Evolutionary conservation across 2,888 invertebrate species (phyloP).

Genomic region (Nesidiocoris tenuis): DNA sequence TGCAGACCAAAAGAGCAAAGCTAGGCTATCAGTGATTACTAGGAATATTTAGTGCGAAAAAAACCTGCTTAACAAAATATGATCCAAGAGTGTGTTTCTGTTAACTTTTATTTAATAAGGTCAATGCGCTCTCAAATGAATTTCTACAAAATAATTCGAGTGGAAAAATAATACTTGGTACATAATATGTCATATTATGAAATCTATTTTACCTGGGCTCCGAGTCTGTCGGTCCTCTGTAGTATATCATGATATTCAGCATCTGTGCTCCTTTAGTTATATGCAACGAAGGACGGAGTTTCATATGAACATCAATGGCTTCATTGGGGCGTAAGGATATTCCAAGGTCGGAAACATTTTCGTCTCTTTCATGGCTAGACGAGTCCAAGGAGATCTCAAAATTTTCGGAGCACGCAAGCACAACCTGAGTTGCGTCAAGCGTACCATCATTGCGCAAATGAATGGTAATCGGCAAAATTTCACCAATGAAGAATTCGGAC

Average conservation of each 20-base stretch:
- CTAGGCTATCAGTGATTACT: too few relatives aligned
- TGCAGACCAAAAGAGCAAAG: too few relatives aligned
- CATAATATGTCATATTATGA: too few relatives aligned
- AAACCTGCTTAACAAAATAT: too few relatives aligned
- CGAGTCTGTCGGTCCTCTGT: conserved; percentile 56
- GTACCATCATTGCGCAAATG: conserved; percentile 70
- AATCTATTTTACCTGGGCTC: conserved; percentile 46
- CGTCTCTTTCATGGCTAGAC: conserved; percentile 36
- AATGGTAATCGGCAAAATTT: conserved; percentile 67
- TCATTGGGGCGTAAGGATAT: conserved; percentile 58
- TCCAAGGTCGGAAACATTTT: conserved; percentile 49
- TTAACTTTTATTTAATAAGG: too few relatives aligned
- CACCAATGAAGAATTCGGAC: conserved; percentile 69
- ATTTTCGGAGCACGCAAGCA: conserved; percentile 69
- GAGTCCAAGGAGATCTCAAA: conserved; percentile 54
- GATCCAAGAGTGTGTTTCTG: too few relatives aligned
- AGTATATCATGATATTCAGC: conserved; percentile 72
- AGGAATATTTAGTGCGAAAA: too few relatives aligned
- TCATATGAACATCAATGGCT: conserved; percentile 60
- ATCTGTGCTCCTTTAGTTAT: conserved; percentile 61
- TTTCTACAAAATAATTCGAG: too few relatives aligned
- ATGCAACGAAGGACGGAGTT: conserved; percentile 67
- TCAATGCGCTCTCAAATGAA: too few relatives aligned
- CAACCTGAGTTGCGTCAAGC: conserved; percentile 63
- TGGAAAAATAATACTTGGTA: too few relatives aligned